phyloP scores from a whole-genome alignment of 2,113 vertebrate genomes.

The Lophura nycthemera region DNA sequence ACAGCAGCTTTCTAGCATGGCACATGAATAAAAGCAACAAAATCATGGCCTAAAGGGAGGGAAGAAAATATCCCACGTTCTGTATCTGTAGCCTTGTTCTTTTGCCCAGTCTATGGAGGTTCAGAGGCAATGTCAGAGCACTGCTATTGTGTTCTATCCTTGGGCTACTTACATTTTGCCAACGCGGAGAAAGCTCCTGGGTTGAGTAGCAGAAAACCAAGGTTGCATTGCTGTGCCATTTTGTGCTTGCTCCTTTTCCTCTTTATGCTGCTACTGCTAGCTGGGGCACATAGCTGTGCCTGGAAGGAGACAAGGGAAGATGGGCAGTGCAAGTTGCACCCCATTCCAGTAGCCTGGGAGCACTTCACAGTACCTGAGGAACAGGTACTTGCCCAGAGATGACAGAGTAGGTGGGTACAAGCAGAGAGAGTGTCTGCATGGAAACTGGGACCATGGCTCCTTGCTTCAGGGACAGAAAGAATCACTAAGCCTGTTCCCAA shows the following conservation, averaged over 20 bases:
- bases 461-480: not conserved
- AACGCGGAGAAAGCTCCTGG: not conserved
- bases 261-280: not conserved
- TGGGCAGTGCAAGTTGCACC: accelerated
- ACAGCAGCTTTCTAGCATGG: not conserved
- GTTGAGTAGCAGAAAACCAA: not conserved
- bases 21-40: not conserved
- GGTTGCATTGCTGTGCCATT: not conserved
- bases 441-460: not conserved
- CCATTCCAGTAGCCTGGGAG: not conserved
- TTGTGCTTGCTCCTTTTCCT: not conserved
- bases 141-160: not conserved
- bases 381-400: not conserved
- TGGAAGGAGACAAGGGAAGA: not conserved
- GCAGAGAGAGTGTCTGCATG: not conserved
- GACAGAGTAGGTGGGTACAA: not conserved
- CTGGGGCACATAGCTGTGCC: not conserved
- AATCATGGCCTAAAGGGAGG: not conserved
- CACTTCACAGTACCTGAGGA: not conserved
- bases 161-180: not conserved
- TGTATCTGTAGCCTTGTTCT: not conserved
- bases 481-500: not conserved
- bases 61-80: not conserved
- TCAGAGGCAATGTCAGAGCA: not conserved
- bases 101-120: not conserved